Evolutionary conservation across 2,113 vertebrate species (phyloP).

Genomic region (Phoenicopterus ruber): DNA sequence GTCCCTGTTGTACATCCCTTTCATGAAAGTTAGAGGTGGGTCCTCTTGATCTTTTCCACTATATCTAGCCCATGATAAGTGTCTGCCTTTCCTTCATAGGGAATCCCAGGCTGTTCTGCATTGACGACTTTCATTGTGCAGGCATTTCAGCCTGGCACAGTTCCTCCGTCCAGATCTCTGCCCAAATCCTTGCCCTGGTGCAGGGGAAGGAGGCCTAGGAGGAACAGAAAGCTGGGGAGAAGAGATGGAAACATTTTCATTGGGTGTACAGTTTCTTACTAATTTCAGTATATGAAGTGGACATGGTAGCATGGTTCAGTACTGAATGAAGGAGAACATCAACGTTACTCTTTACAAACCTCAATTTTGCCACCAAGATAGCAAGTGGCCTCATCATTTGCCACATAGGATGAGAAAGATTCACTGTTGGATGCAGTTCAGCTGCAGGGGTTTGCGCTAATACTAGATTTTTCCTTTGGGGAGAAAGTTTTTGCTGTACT

Average conservation of each 20-base stretch:
- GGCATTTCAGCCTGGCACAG: neutral
- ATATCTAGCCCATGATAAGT: neutral
- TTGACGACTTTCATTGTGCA: neutral
- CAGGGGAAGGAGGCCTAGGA: neutral
- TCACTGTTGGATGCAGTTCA: neutral
- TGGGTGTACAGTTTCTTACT: neutral
- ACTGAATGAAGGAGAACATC: neutral
- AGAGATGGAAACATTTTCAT: neutral
- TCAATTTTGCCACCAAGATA: neutral
- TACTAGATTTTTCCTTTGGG: neutral
- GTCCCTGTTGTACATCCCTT: neutral
- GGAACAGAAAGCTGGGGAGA: neutral
- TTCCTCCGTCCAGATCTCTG: neutral
- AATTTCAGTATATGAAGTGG: neutral
- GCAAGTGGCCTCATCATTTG: neutral
- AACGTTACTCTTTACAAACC: fast-evolving
- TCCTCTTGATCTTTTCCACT: neutral
- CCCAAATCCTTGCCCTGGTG: neutral
- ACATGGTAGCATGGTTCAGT: neutral
- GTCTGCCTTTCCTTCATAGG: neutral
- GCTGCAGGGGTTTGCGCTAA: neutral
- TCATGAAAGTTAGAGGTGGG: neutral
- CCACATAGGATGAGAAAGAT: neutral
- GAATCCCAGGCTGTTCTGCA: neutral
- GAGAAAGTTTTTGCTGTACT: neutral